Conservation (phyloP, 2,888 invertebrate species). For the Linhomoeus sp. region DNA sequence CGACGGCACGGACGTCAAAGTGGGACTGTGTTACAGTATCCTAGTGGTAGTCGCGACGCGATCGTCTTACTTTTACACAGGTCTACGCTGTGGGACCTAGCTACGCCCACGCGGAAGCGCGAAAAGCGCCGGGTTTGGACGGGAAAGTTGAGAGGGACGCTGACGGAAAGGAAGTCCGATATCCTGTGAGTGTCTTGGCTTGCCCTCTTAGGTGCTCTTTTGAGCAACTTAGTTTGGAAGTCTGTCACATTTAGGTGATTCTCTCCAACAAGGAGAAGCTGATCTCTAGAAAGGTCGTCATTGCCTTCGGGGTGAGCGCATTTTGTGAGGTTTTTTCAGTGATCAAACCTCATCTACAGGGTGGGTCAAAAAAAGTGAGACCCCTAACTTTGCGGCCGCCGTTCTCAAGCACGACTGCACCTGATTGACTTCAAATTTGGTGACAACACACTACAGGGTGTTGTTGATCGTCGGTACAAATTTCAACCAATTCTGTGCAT, state of each 20-base stretch:
- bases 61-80: no score
- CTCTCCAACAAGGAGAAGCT: slow-evolving; percentile 88
- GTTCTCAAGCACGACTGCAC: no score
- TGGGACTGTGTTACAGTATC: no score
- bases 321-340: neutral
- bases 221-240: no score
- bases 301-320: slow-evolving; percentile 33
- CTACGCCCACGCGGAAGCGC: slow-evolving; percentile 96
- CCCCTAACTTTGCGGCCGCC: no score
- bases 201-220: neutral
- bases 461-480: no score
- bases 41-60: neutral
- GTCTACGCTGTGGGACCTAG: slow-evolving; percentile 98
- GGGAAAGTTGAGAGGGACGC: slow-evolving; percentile 95
- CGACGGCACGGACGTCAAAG: slow-evolving; percentile 64
- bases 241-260: slow-evolving; percentile 64
- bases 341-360: no score
- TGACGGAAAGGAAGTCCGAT: slow-evolving; percentile 84
- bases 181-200: slow-evolving; percentile 51
- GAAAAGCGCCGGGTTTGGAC: slow-evolving; percentile 92
- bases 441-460: no score
- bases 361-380: no score
- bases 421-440: no score
- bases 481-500: no score
- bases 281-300: slow-evolving; percentile 87